phyloP scores from a whole-genome alignment of 1,140 invertebrate genomes.

The Samia ricini region DNA sequence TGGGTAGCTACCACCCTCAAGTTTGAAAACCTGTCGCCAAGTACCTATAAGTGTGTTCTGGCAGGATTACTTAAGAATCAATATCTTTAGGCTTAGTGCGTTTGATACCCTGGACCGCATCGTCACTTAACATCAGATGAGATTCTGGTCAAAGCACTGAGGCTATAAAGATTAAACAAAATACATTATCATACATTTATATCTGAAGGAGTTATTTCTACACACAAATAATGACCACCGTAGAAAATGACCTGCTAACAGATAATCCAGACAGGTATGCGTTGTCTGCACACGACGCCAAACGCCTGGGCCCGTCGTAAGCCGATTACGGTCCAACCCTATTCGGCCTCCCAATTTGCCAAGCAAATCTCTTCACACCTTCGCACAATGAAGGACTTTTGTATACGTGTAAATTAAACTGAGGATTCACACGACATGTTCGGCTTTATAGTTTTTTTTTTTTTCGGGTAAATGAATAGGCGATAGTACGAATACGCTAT shows the following conservation, averaged over 20 bases:
- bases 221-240: neutral
- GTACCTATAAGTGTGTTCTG: no score
- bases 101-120: no score
- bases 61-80: no score
- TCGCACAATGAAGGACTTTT: conserved; percentile 35
- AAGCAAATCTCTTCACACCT: conserved; percentile 58
- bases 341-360: conserved; percentile 50
- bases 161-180: no score
- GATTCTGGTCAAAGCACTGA: no score
- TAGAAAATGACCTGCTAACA: neutral
- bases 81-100: no score
- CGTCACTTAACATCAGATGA: no score
- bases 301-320: conserved; percentile 35
- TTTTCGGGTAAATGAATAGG: conserved; percentile 14
- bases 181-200: no score
- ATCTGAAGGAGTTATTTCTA: no score
- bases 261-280: neutral
- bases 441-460: conserved; percentile 25
- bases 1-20: no score
- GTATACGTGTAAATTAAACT: conserved; percentile 41
- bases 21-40: no score
- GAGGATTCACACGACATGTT: conserved; percentile 23
- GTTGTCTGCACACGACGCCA: neutral
- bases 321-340: conserved; percentile 39
- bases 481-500: no score